Base-by-base conservation (phyloP, 1,140 invertebrate genomes). In the Hyles vespertilio region DNA sequence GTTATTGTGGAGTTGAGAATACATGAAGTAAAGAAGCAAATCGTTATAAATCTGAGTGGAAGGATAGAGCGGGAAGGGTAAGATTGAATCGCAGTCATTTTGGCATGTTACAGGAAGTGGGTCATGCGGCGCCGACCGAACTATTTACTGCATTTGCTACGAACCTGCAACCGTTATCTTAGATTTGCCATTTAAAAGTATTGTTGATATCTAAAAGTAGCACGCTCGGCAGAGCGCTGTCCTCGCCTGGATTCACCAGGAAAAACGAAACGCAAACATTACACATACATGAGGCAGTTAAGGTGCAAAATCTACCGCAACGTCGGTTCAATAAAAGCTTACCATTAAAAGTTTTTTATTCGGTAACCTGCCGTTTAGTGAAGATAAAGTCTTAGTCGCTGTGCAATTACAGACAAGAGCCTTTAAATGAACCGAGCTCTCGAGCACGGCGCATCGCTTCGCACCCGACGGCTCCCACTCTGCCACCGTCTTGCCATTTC, bases 381-480 rank as follows among this genome's bases (percentile, higher is more conserved):
- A 72, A 65, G 78, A 72, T 76, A 74, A 67, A 81, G 79, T 84
- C 85, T 88, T 86, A 84, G 83, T 81, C 76, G 76, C 74, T 83
- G 74, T 83, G 81, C 84, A 89, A 89, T 89, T 89, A 89, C 77
- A 79, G 81, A 84, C 81, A 84, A 89, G 84, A 81, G 84, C 73
- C 81, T 89, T 84, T 82, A 89, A 89, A 87, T 89, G 85, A 89
- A 87, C 77, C 77, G 72, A 84, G 80, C 84, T 73, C 86, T 89
- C 84, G 77, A 89, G 84, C 85, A 88, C 85, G 85, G 77, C 81
- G 82, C 85, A 82, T 82, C 83, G 80, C 74, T 78, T 83, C 74
- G 76, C 80, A 82, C 77, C 79, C 75, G 75, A 74, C 74, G 78
- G 80, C 74, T 70, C 74, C 72, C 78, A 77, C 72, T 79, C 71